These are phyloP conservation scores for Automeris io DNA, from an alignment of 2,888 invertebrate genomes.

Conservation along the genomic window DNA sequence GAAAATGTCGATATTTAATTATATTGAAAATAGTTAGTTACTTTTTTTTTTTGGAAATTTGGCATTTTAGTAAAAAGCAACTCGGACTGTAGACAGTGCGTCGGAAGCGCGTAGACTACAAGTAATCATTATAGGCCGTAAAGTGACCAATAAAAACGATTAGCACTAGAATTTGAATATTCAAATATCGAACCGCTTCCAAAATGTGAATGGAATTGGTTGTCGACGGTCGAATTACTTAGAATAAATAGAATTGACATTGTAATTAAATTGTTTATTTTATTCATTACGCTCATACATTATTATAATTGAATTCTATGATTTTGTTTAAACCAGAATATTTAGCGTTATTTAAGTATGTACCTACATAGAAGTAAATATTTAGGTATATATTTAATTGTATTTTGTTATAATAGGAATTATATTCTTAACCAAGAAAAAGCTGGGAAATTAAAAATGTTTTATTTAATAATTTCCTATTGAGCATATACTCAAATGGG, in stretches of 20 bases:
- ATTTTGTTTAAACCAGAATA: not conserved
- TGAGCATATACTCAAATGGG: no score
- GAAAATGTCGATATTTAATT: no score
- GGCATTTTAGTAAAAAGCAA: not conserved
- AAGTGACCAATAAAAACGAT: constrained; percentile 71
- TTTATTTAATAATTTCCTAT: no score
- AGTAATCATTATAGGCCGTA: constrained; percentile 67
- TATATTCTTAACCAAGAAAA: no score
- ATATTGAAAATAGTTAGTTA: no score
- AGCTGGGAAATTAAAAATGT: no score
- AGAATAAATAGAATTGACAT: constrained; percentile 15
- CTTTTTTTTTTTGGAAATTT: not conserved
- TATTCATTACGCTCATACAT: no score
- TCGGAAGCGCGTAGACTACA: constrained; percentile 9
- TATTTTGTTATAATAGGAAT: no score
- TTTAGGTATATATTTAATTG: no score
- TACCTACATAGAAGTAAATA: no score
- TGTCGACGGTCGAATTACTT: not conserved
- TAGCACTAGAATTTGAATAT: constrained; percentile 38
- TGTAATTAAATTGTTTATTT: constrained; percentile 4
- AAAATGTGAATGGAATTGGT: constrained; percentile 44
- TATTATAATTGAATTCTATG: not conserved
- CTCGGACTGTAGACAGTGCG: not conserved
- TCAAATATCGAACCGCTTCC: constrained; percentile 56
- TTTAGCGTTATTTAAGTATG: no score